Evolutionary conservation across 2,113 vertebrate genomes (phyloP).

Genomic region (Oryzias woworae): DNA sequence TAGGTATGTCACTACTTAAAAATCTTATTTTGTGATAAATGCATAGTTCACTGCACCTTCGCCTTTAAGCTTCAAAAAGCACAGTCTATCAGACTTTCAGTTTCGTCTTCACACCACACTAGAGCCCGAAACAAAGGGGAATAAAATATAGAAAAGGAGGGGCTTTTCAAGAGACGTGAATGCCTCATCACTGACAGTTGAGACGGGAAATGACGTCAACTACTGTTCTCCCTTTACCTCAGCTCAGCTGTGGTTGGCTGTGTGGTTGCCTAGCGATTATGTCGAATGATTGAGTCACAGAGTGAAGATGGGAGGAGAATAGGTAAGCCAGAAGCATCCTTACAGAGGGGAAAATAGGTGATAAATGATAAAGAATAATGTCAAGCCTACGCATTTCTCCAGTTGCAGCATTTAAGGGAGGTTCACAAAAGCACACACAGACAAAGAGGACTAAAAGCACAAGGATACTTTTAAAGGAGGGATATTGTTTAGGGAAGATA

Average conservation of each 20-base stretch:
- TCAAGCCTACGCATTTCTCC: slow-evolving; percentile 8
- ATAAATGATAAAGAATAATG: slow-evolving; percentile 6
- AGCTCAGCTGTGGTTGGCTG: slow-evolving; percentile 53
- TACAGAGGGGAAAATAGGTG: slow-evolving; percentile 11
- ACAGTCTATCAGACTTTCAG: no score
- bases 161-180: slow-evolving; percentile 28
- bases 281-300: slow-evolving; percentile 61
- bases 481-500: no score
- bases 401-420: not conserved
- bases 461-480: no score
- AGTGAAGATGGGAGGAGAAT: slow-evolving; percentile 26
- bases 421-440: no score
- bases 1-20: no score
- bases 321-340: slow-evolving; percentile 8
- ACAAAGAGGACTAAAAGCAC: no score
- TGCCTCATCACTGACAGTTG: slow-evolving; percentile 62
- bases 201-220: slow-evolving; percentile 68
- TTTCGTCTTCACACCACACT: no score
- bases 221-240: slow-evolving; percentile 48
- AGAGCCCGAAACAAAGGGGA: no score
- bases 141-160: slow-evolving; percentile 15
- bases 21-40: no score
- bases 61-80: no score
- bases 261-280: slow-evolving; percentile 70
- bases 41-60: no score